Evolutionary conservation across 2,888 invertebrate species (phyloP), one percentile per base, ranked within the genome.

Genomic region (Neelides folsomi): DNA sequence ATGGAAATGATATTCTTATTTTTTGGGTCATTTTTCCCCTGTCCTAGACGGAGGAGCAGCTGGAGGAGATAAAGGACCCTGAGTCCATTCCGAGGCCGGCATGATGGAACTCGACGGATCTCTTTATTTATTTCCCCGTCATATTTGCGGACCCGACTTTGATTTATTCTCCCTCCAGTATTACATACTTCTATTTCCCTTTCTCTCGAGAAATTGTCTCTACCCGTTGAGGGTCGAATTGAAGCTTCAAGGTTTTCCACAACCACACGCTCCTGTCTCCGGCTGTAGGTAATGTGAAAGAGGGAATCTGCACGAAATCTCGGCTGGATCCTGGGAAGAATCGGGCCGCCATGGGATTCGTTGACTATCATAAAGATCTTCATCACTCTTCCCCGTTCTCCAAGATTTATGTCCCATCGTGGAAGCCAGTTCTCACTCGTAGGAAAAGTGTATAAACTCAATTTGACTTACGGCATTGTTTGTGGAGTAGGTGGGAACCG

Each of bases 401-500:
- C 27, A 27, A 27, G 27, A 27, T 27, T 27, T 27, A 27, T 27
- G 27, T 27, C 27, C 27, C 27, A 27, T 27, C 27, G 27, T 27
- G 27, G 27, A 27, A 27, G 27, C 27, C 27, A 27, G 27, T 27
- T 27, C 27, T 27, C 27, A 27, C 27, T 27, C 27, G 27, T 27
- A 27, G 27, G 27, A 27, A 27, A 27, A 27, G 27, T 27, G 27
- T 27, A 27, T 27, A 27, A 27, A 27, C 27, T 27, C 27, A 27
- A 27, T 27, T 27, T 16, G 19, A 62, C 63, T 63, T 62, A 63
- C 63, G 63, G 63, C 62, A 60, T 59, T 40, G 58, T 53, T 53
- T 56, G 59, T 55, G 59, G 54, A 53, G 59, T 54, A 37, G 60
- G 62, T 55, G 59, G 63, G 54, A 62, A 63, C 53, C 63, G 57